Evolutionary conservation across 2,797 vertebrate genomes (phyloP), one percentile per base, ranked within the genome.

Genomic region (Rachycentron canadum): DNA sequence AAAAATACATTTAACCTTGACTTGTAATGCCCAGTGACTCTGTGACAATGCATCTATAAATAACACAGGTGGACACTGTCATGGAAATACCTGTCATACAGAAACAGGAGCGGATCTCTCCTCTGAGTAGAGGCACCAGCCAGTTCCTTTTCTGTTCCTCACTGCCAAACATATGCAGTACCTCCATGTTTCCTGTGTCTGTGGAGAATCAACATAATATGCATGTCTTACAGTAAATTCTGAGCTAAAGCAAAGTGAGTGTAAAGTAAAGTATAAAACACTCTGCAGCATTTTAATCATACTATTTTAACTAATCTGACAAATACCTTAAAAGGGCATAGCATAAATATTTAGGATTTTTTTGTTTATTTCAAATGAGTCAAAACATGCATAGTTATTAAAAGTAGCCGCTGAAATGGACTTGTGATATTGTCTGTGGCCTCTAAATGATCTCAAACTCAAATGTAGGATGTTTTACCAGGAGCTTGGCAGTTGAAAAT

Each of bases 101-200:
- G 94, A 98, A 99, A 89, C 96, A 97, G 79, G 98, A 99, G 69
- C 94, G 91, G 28, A 98, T 98, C 69, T 95, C 95, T 75, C 97
- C 98, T 72, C 89, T 88, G 8, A 99, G 95, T 23, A 99, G 95
- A 72, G 97, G 97, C 76, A 98, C 95, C 76, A 99, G 92, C 97
- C 98, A 99, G 49, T 93, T 84, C 59, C 87, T 94, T 93, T 98
- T 98, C 89, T 99, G 98, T 30, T 96, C 94, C 77, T 97, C 94
- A 12, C 93, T 97, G 73, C 97, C 98, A 78, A 97, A 98, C 81
- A 98, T 93, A 83, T 99, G 95, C 57, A 99, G 94, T 5, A 98
- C 95, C 82, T 99, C 98, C 96, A 99, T 99, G 85, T 99, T 99
- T 55, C 98, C 97, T 0, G 97, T 97, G 85, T 99, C 98, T 99